Evolutionary conservation across 2,797 vertebrate species (phyloP).

Genomic region (Enteromius mattozi): DNA sequence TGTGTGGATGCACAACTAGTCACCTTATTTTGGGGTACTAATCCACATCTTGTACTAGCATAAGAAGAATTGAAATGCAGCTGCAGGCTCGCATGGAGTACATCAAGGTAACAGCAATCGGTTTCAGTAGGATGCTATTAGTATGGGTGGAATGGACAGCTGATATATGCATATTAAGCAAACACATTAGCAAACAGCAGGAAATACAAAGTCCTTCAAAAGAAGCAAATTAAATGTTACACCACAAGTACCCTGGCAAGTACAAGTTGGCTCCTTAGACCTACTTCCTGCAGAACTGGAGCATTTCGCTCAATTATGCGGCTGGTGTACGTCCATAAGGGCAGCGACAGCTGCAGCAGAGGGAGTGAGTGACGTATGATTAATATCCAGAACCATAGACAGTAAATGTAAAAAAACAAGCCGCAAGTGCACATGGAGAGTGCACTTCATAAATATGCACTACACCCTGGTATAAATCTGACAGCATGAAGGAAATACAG

Average conservation of each 20-base stretch:
- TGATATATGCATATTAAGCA: background rate
- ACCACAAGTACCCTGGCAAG: background rate
- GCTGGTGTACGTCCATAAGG: conserved; percentile 19
- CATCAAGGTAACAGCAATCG: background rate
- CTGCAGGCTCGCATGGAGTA: background rate
- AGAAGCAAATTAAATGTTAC: background rate
- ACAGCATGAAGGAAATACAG: conserved; percentile 56
- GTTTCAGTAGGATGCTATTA: background rate
- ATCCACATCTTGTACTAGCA: background rate
- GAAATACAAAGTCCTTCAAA: background rate
- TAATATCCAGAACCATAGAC: conserved; percentile 49
- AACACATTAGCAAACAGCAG: conserved; percentile 10
- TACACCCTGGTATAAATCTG: conserved; percentile 56
- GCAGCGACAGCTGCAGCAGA: conserved; percentile 21
- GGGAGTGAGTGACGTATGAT: conserved; percentile 49
- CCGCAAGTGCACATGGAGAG: conserved; percentile 51
- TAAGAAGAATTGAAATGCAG: background rate
- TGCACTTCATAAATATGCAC: conserved; percentile 58
- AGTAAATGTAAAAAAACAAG: conserved; percentile 52
- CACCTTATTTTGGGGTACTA: too few relatives aligned
- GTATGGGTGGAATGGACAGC: background rate
- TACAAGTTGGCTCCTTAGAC: conserved; percentile 9
- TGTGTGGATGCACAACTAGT: background rate
- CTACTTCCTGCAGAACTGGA: conserved; percentile 36
- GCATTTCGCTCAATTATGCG: conserved; percentile 22